Evolutionary conservation across 1,140 invertebrate genomes (phyloP).

Genomic region (Polyergus mexicanus): DNA sequence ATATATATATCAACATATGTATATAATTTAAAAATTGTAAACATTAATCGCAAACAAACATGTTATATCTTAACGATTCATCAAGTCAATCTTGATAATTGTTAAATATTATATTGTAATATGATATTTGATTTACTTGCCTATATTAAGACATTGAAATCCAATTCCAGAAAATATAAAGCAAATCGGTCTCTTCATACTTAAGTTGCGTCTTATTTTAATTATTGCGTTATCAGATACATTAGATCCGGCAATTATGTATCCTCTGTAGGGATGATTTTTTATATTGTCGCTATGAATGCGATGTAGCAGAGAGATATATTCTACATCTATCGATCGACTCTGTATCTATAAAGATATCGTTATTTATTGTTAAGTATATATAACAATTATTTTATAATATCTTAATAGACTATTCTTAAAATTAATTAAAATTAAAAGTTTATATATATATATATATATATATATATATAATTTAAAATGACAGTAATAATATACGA

Average conservation of each 20-base stretch:
- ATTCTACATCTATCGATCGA: conserved; percentile 88
- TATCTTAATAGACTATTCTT: background rate
- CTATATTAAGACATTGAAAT: conserved; percentile 63
- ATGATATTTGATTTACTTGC: conserved; percentile 26
- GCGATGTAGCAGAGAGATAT: conserved; percentile 86
- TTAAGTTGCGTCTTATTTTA: conserved; percentile 24
- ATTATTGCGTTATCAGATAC: background rate
- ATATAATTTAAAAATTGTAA: background rate
- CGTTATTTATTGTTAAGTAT: no score
- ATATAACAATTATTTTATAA: background rate
- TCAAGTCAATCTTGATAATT: no score
- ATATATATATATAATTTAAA: no score
- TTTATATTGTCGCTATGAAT: conserved; percentile 87
- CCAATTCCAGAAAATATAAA: conserved; percentile 71
- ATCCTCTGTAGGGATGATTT: conserved; percentile 83
- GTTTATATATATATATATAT: background rate
- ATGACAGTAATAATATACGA: no score
- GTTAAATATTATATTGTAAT: background rate
- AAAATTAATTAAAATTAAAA: background rate
- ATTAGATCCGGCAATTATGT: conserved; percentile 83
- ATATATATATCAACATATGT: background rate
- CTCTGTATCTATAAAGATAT: conserved; percentile 78
- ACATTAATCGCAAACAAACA: background rate
- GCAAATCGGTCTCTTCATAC: conserved; percentile 56
- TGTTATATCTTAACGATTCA: background rate